phyloP scores from a whole-genome alignment of 2,888 invertebrate genomes.

The Drosophila atripex region DNA sequence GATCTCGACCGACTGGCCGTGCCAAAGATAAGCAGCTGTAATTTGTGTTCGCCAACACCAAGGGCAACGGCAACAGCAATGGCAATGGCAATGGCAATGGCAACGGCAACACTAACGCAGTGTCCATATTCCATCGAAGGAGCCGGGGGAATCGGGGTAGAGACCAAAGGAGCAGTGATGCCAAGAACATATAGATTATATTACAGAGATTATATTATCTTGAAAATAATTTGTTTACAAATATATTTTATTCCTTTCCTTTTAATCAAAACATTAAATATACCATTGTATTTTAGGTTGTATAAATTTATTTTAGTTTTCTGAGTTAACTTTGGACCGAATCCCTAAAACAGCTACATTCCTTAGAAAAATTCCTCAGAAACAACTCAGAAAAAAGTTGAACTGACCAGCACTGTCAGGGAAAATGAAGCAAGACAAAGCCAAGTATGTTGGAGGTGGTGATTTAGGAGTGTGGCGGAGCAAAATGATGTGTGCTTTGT shows the following conservation, averaged over 20 bases:
- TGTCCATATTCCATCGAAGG: background rate
- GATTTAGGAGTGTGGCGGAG: slow-evolving; percentile 68
- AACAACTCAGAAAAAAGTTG: background rate
- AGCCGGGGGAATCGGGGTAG: background rate
- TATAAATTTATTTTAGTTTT: no score
- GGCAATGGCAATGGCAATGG: slow-evolving; percentile 18
- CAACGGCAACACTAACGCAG: slow-evolving; percentile 29
- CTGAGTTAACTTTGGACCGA: no score
- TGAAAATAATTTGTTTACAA: background rate
- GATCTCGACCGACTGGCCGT: slow-evolving; percentile 63
- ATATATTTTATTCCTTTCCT: background rate
- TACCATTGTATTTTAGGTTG: no score
- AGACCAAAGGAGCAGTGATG: slow-evolving; percentile 1
- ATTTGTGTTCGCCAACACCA: slow-evolving; percentile 76
- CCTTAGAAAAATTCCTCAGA: no score
- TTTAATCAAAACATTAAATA: background rate
- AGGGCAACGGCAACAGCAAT: slow-evolving; percentile 46
- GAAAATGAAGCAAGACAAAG: slow-evolving; percentile 51
- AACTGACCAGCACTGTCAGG: background rate
- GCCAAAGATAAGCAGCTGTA: slow-evolving; percentile 78
- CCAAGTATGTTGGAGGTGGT: slow-evolving; percentile 47
- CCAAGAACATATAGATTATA: no score
- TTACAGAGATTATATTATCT: background rate
- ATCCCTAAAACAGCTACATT: no score
- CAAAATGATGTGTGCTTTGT: slow-evolving; percentile 60